phyloP scores from a whole-genome alignment of 2,888 invertebrate genomes.

The Pollenia amentaria region DNA sequence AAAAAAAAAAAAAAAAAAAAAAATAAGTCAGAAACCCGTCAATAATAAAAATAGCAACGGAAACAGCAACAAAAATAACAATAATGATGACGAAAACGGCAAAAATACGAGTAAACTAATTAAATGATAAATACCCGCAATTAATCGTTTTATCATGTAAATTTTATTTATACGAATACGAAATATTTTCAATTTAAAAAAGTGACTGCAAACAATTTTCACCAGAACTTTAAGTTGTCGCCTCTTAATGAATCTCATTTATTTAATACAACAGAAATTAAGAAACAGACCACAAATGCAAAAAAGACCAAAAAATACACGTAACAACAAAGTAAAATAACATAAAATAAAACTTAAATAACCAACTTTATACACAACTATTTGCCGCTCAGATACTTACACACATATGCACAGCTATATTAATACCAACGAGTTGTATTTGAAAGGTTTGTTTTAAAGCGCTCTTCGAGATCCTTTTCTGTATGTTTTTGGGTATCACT shows the following conservation, averaged over 20 bases:
- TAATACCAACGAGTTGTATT: not conserved
- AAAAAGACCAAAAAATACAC: conserved; percentile 31
- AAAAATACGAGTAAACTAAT: conserved; percentile 78
- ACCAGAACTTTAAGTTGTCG: conserved; percentile 84
- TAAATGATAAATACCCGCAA: conserved; percentile 82
- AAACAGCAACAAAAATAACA: conserved; percentile 39
- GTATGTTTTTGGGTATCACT: not conserved
- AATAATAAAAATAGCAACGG: conserved; percentile 29
- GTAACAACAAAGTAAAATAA: conserved; percentile 41
- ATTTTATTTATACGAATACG: conserved; percentile 79
- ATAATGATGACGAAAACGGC: conserved; percentile 34
- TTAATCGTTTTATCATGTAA: conserved; percentile 81
- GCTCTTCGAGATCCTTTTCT: conserved; percentile 82
- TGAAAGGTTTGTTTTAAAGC: conserved; percentile 71
- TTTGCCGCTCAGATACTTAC: conserved; percentile 12
- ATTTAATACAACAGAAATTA: conserved; percentile 76
- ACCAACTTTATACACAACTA: conserved; percentile 40
- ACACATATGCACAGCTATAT: not conserved
- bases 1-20: not conserved
- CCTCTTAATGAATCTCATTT: conserved; percentile 81
- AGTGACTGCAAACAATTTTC: conserved; percentile 83
- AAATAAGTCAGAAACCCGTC: not conserved
- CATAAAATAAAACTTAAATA: conserved; percentile 55
- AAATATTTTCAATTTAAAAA: conserved; percentile 81
- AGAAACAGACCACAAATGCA: conserved; percentile 73